Evolutionary conservation across 2,888 invertebrate genomes (phyloP), one percentile per base, ranked within the genome.

Genomic region (Colostygia pectinataria): DNA sequence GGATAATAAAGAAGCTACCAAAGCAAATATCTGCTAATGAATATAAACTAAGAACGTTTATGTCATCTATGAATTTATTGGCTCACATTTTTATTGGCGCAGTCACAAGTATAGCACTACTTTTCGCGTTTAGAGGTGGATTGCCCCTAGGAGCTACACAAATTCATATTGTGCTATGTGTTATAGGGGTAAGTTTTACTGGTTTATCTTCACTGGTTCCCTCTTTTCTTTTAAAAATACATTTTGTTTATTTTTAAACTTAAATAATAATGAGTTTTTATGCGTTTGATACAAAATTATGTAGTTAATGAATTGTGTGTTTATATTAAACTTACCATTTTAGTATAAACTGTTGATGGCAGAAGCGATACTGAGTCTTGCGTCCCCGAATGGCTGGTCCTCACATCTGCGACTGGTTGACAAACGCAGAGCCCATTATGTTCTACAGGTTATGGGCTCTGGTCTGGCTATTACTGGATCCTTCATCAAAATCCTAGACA

Each of bases 331-430:
- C 4, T 10, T 31, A 15, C 12, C 1, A 14, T 52, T 71, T 2
- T 63, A 80, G 81, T 80, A 77, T 34, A 74, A 74, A n/a, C 50
- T 81, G 6, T 57, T 81, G 43, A 81, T 77, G 80, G 67, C 78
- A 0, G 63, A 79, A 50, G 70, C 73, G 1, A 68, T 80, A 10
- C 59, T 81, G 2, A 65, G 70, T 44, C 44, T 80, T 4, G 63
- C 70, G 0, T 48, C 68, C 8, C 61, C 64, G 49, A 78, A 76
- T 48, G 64, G 72, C 1, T 81, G 79, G 80, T 67, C 78, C 0
- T 59, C 66, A 2, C 55, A 54, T 8, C 58, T 80, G 1, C 65
- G 56, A 4, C 42, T 71, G 8, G 59, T 62, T 2, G 63, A 80
- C 47, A 72, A 69, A 33, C 65, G 65, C 10, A 66, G 76, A 18